phyloP scores from a whole-genome alignment of 2,113 vertebrate genomes.

The Hylia prasina region DNA sequence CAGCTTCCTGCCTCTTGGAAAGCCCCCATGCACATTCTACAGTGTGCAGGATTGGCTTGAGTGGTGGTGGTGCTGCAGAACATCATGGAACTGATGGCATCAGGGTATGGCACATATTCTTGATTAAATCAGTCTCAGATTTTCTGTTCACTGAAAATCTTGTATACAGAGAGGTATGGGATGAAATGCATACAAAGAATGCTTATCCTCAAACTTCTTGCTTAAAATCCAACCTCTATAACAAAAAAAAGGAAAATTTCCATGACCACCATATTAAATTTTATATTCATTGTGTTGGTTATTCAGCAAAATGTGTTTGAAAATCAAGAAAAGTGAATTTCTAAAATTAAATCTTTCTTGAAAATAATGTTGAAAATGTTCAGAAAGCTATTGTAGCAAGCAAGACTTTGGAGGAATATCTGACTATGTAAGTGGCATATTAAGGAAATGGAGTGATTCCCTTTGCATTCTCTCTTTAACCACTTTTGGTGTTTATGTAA shows the following conservation, averaged over 20 bases:
- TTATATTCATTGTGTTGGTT: neutral
- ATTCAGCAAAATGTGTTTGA: neutral
- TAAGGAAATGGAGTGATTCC: neutral
- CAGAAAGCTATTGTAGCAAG: neutral
- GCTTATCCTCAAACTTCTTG: neutral
- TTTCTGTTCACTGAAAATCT: neutral
- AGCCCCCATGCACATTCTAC: fast-evolving
- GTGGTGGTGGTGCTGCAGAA: neutral
- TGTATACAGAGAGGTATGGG: neutral
- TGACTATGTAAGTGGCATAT: neutral
- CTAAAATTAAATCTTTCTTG: neutral
- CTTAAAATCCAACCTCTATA: neutral
- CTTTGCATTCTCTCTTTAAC: neutral
- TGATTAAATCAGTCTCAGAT: neutral
- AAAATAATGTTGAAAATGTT: neutral
- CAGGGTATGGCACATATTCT: neutral
- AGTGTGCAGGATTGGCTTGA: neutral
- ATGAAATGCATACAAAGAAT: neutral
- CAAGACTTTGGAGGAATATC: neutral
- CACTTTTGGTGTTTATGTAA: neutral
- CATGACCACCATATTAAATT: neutral
- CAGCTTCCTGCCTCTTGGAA: neutral
- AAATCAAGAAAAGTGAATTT: neutral
- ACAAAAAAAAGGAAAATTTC: neutral
- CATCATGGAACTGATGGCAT: neutral